Evolutionary conservation across 2,113 vertebrate species (phyloP), one percentile per base, ranked within the genome.

Genomic region (Chaenogobius annularis): DNA sequence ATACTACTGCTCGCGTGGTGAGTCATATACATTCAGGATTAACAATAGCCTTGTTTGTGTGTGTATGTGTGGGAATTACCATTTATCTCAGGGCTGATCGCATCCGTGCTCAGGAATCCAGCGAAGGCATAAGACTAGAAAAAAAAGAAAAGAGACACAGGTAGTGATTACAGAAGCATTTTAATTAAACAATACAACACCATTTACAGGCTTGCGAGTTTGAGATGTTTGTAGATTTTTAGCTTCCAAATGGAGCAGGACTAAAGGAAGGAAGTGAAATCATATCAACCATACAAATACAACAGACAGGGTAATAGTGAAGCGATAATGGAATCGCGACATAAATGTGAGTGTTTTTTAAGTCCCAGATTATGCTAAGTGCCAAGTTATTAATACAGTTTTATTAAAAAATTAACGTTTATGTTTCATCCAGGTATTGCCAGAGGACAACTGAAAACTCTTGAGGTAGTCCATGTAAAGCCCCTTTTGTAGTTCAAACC

Each of bases 1-100:
- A 83, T 81, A 67, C 76, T 73, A 26, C 72, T 65, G 70, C 75
- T n/a, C 20, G 62, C 75, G 79, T 86, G 84, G 64, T 72, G 77
- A 77, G 83, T 88, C 82, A 89, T 81, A 83, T 83, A 74, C 73
- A 80, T 80, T 79, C 83, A 73, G 78, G 87, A 86, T 88, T 86
- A 89, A 73, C 72, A 81, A 74, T 73, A 74, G 67, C 68, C 83
- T 55, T 87, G 85, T 87, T 85, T 87, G 79, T 88, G 83, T 31
- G 31, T 35, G 72, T 58, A 80, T 80, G 69, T 85, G 79, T 84
- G 85, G 58, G 77, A 46, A 84, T 82, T 69, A 83, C 66, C 83
- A 83, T 88, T 87, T 81, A 82, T 88, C 75, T 88, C 72, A 84
- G 67, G 67, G 35, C 74, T 88, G 83, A 88, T 91, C 87, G 84